A percentile compares a stretch with the other conserved stretches of the same genome.
Conservation (phyloP, 2,888 invertebrate genomes). For the Brachynemurus nebulosus region DNA sequence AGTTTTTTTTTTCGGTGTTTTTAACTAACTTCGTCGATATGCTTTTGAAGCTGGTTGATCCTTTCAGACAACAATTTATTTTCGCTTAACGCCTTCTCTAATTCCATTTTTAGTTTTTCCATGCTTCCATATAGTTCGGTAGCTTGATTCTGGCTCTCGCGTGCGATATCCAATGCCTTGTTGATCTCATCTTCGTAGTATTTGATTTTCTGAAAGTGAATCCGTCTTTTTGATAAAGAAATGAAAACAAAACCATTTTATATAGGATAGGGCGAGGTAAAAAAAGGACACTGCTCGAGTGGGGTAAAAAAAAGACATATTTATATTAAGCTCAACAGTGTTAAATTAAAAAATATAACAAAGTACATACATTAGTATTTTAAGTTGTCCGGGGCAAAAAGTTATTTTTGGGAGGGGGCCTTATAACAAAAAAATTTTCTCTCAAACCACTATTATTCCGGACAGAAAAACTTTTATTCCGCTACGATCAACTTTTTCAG, state of each 20-base stretch:
- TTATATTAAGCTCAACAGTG: too few relatives aligned
- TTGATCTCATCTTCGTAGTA: slow-evolving; percentile 57
- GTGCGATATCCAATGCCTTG: slow-evolving; percentile 53
- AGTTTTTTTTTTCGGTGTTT: slow-evolving; percentile 14
- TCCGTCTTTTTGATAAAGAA: too few relatives aligned
- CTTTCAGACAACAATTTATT: slow-evolving; percentile 44
- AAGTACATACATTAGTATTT: background rate
- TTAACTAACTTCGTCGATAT: slow-evolving; percentile 41
- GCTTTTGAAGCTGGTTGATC: slow-evolving; percentile 42
- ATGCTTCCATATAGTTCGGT: slow-evolving; percentile 39
- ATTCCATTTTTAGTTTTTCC: slow-evolving; percentile 33
- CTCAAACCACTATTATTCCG: too few relatives aligned
- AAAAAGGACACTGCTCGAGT: too few relatives aligned
- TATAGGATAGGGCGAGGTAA: too few relatives aligned
- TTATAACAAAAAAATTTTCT: too few relatives aligned
- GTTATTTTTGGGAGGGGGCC: background rate
- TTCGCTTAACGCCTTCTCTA: slow-evolving; percentile 29
- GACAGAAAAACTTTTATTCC: too few relatives aligned
- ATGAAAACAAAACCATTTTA: too few relatives aligned
- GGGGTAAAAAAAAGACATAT: too few relatives aligned
- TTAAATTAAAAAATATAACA: too few relatives aligned
- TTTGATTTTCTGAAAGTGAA: slow-evolving; percentile 33
- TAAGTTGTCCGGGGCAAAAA: too few relatives aligned
- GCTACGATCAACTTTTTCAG: too few relatives aligned
- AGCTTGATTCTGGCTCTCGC: slow-evolving; percentile 51